Base-by-base conservation (phyloP, 2,888 invertebrate species). In the Arctia plantaginis region DNA sequence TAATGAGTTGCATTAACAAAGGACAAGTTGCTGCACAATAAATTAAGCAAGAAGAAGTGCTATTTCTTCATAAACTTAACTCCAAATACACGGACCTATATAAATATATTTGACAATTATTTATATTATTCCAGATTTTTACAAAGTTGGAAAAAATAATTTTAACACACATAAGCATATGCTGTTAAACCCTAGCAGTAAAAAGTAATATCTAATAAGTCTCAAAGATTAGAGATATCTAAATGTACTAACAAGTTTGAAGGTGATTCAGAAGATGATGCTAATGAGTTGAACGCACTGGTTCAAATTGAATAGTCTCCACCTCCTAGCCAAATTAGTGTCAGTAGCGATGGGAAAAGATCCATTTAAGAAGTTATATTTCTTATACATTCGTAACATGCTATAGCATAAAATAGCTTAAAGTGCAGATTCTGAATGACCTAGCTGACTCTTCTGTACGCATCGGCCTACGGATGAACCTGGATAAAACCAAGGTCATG, bases 251-350 rank as follows among this genome's bases (percentile, higher is more conserved):
- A 78, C 66, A 69, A 67, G 27, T 66, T 33, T 27, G 72, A 80
- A 79, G 74, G 77, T 77, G 72, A 75, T 69, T 71, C 66, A 74
- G 62, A 67, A 74, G 47, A 78, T 72, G 66, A 73, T 66, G 79
- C 75, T 83, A 84, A 83, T 77, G 76, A 80, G 79, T 82, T 82
- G 78, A 84, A 84, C 75, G 80, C 35, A 76, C 83, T 72, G 72
- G 47, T 69, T 62, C 62, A 27, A 74, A 77, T 71, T 69, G 59
- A 74, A 47, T 64, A 66, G 44, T 71, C 62, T 23, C 30, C 39
- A 7, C 33, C 15, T 69, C n/a, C 27, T 39, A 39, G 20, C 3
- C 33, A 27, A 18, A 35, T 18, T 18, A 7, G 35, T 23, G 18
- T 62, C 18, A 7, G 30, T 62, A 62, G 30, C 18, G 18, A 18